Evolutionary conservation across 2,888 invertebrate genomes (phyloP).

Genomic region (Herminia tarsipennalis): DNA sequence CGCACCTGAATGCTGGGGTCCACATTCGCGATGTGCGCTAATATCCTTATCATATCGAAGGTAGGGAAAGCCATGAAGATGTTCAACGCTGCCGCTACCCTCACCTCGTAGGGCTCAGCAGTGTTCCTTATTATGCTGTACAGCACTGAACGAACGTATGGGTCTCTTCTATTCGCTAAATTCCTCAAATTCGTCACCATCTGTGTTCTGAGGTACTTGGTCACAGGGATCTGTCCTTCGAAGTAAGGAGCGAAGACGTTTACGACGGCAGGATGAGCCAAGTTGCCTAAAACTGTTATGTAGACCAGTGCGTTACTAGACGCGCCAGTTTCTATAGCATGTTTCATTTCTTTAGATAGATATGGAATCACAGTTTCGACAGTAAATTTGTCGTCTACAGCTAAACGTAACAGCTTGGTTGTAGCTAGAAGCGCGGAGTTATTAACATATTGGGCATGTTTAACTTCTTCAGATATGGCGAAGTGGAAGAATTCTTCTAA

Average conservation of each 20-base stretch:
- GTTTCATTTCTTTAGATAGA: conserved; percentile 79
- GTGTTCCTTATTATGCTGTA: conserved; percentile 88
- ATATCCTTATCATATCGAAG: conserved; percentile 87
- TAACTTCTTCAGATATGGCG: conserved; percentile 77
- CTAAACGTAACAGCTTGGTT: conserved; percentile 84
- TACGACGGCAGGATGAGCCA: conserved; percentile 87
- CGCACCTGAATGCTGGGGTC: conserved; percentile 88
- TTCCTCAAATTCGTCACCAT: conserved; percentile 86
- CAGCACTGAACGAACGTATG: conserved; percentile 82
- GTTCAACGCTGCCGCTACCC: conserved; percentile 87
- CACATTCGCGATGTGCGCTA: conserved; percentile 88
- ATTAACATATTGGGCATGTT: conserved; percentile 82
- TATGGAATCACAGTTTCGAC: conserved; percentile 86
- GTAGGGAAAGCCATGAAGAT: conserved; percentile 87
- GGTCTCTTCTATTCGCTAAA: conserved; percentile 79
- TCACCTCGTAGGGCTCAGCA: conserved; percentile 87
- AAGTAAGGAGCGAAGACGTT: conserved; percentile 88
- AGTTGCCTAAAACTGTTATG: conserved; percentile 87
- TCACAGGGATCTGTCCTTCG: conserved; percentile 84
- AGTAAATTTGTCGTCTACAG: conserved; percentile 84
- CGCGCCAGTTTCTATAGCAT: conserved; percentile 83
- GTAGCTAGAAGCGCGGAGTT: conserved; percentile 85
- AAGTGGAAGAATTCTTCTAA: conserved; percentile 86
- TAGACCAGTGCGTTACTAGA: conserved; percentile 85
- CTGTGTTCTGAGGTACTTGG: conserved; percentile 87